Evolutionary conservation across 2,888 invertebrate genomes (phyloP).

Genomic region (Leptinotarsa haldemani): DNA sequence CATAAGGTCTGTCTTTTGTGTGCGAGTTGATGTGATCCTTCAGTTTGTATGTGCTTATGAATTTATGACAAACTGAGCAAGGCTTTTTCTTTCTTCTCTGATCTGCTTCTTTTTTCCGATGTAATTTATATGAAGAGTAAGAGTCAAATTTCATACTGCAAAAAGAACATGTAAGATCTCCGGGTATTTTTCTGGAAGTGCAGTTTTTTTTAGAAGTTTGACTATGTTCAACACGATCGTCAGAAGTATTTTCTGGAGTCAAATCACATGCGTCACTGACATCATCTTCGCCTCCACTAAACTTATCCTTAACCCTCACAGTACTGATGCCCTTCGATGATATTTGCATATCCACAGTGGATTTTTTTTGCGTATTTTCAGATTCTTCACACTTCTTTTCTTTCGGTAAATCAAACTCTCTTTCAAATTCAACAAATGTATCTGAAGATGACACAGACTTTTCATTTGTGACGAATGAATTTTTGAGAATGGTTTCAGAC

Average conservation of each 20-base stretch:
- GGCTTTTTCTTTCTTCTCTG: constrained; percentile 40
- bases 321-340: background rate
- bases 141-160: constrained; percentile 38
- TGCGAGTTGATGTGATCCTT: constrained; percentile 46
- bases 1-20: constrained; percentile 43
- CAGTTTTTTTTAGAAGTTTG: background rate
- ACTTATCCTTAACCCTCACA: background rate
- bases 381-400: background rate
- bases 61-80: constrained; percentile 41
- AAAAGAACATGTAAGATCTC: constrained; percentile 38
- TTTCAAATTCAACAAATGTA: background rate
- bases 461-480: constrained; percentile 22
- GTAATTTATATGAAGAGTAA: constrained; percentile 37
- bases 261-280: constrained; percentile 11
- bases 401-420: constrained; percentile 3
- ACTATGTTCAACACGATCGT: background rate
- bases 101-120: constrained; percentile 45
- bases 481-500: constrained; percentile 33
- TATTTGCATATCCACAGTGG: background rate
- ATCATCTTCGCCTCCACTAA: background rate
- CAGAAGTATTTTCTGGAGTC: background rate
- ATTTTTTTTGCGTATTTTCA: background rate
- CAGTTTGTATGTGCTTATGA: constrained; percentile 41
- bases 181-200: constrained; percentile 13
- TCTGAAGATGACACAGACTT: constrained; percentile 8